A percentile compares a stretch with the other conserved stretches of the same genome.
Evolutionary conservation across 2,888 invertebrate species (phyloP).

Genomic region (Platerodrilus igneus): DNA sequence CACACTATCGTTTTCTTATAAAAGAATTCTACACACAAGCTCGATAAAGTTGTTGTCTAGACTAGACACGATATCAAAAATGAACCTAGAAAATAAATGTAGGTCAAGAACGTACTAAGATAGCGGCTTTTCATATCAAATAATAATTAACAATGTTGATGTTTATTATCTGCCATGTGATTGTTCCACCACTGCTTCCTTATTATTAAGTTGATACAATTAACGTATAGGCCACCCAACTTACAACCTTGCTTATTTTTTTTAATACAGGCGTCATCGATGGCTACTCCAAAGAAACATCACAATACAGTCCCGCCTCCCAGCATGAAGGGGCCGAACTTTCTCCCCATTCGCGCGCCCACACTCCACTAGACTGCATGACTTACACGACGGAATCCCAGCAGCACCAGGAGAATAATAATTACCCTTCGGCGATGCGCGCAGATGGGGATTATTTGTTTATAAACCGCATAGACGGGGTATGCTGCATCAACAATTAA

Average conservation of each 20-base stretch:
- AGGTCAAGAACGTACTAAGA: no score
- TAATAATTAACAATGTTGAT: no score
- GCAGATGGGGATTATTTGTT: conserved; percentile 37
- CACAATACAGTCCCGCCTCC: conserved; percentile 44
- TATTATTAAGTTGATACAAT: not conserved
- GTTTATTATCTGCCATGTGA: no score
- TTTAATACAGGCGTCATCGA: no score
- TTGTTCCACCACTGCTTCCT: conserved; percentile 4
- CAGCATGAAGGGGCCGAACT: conserved; percentile 42
- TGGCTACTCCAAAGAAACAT: conserved; percentile 31
- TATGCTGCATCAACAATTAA: conserved; percentile 21
- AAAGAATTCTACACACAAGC: no score
- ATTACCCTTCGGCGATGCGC: conserved; percentile 38
- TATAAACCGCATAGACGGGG: conserved; percentile 37
- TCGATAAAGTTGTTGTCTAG: no score
- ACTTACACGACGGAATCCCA: conserved; percentile 33
- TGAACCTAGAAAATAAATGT: no score
- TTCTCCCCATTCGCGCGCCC: conserved; percentile 44
- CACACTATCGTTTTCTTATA: no score
- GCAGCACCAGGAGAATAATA: conserved; percentile 37
- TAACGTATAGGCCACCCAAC: conserved; percentile 23
- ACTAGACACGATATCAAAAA: no score
- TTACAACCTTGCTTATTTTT: conserved; percentile 17
- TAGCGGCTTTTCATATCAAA: no score
- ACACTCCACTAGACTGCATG: conserved; percentile 42